Evolutionary conservation across 2,113 vertebrate species (phyloP).

Genomic region (Athene cunicularia): DNA sequence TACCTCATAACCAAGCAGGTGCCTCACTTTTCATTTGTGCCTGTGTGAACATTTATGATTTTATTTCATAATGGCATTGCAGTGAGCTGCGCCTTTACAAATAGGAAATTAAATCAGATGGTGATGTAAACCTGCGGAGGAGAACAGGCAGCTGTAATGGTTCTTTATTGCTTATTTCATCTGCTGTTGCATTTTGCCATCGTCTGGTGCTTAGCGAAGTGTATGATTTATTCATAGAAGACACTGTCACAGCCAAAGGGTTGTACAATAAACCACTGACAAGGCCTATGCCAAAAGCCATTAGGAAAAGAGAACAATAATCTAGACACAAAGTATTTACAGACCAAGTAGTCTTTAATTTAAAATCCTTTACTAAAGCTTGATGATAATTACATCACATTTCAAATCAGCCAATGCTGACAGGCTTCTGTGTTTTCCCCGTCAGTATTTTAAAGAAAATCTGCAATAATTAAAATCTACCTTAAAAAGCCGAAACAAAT

Average conservation of each 20-base stretch:
- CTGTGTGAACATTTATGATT: conserved; percentile 11
- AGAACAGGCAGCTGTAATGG: conserved; percentile 54
- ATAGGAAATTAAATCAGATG: conserved; percentile 65
- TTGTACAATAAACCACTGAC: conserved; percentile 46
- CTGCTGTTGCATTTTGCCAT: conserved; percentile 48
- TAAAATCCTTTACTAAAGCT: conserved; percentile 16
- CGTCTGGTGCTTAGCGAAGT: conserved; percentile 41
- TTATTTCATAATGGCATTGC: conserved; percentile 14
- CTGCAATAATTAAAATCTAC: background rate
- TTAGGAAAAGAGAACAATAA: conserved; percentile 51
- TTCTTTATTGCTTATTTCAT: conserved; percentile 51
- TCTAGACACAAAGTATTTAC: conserved; percentile 47
- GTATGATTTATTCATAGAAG: conserved; percentile 73
- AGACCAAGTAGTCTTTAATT: conserved; percentile 49
- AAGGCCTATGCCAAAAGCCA: conserved; percentile 57
- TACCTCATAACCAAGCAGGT: background rate
- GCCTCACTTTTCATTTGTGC: conserved; percentile 25
- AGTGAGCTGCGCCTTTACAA: conserved; percentile 13
- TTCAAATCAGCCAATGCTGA: background rate
- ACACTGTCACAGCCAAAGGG: conserved; percentile 22
- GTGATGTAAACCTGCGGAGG: conserved; percentile 52
- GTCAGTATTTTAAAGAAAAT: background rate
- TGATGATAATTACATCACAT: conserved; percentile 18
- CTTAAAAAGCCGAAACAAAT: background rate
- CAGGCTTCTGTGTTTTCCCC: background rate